phyloP scores from a whole-genome alignment of 1,140 invertebrate genomes.

The Calliphora vicina region DNA sequence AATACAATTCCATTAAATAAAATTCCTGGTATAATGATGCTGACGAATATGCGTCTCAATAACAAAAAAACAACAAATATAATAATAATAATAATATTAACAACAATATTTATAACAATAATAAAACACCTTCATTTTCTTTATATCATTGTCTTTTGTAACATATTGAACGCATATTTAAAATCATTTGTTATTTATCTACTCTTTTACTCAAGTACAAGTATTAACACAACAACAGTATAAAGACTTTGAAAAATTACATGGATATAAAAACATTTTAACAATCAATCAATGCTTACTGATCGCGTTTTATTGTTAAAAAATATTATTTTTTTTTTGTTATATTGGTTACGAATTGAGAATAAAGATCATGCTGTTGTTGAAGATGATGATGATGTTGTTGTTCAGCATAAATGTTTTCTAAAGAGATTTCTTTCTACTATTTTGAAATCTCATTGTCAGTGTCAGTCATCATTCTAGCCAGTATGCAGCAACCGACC shows the following conservation, averaged over 20 bases:
- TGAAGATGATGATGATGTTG: conserved; percentile 1
- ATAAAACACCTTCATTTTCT: conserved; percentile 9
- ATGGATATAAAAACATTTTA: conserved; percentile 32
- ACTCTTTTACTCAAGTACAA: neutral
- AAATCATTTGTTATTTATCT: conserved; percentile 25
- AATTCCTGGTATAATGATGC: neutral
- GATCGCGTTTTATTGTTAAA: conserved; percentile 30
- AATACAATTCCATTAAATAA: neutral
- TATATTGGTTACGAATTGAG: neutral
- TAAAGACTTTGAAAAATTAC: conserved; percentile 4
- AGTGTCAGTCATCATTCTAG: conserved; percentile 22
- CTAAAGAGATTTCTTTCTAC: neutral
- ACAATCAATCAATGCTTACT: conserved; percentile 33
- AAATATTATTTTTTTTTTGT: neutral
- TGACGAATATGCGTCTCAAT: neutral
- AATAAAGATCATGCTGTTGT: neutral
- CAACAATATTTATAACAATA: neutral
- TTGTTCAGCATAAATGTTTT: neutral
- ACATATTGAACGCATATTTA: neutral
- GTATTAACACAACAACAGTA: neutral
- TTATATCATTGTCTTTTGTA: neutral
- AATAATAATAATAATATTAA: neutral
- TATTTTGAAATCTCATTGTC: conserved; percentile 28
- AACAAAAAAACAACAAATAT: neutral
- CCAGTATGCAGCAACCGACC: neutral